A percentile compares a stretch with the other conserved stretches of the same genome.
These are phyloP conservation scores for Pelochelys cantorii DNA, from an alignment of 2,797 vertebrate species.

Conservation along the genomic window DNA sequence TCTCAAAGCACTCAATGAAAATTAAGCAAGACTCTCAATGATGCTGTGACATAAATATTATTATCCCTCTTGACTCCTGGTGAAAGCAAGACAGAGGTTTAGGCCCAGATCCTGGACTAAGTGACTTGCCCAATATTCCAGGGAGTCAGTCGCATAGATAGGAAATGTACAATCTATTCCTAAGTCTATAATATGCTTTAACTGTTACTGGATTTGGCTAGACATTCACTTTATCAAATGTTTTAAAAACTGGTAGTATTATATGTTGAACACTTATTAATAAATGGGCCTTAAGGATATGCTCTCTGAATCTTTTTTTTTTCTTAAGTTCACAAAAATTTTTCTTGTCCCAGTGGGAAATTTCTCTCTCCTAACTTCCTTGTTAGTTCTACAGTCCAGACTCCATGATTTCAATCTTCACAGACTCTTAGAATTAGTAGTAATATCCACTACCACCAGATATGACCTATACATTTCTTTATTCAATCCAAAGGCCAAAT, in stretches of 20 bases:
- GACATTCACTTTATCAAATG: not conserved
- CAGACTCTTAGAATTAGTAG: not conserved
- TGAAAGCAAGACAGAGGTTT: slow-evolving; percentile 35
- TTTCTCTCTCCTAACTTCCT: slow-evolving; percentile 4
- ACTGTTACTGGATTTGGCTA: not conserved
- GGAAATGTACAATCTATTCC: not conserved
- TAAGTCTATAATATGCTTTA: not conserved
- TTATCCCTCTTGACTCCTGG: not conserved
- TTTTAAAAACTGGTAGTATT: not conserved
- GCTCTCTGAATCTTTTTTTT: not conserved
- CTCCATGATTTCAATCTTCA: not conserved
- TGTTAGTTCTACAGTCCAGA: not conserved
- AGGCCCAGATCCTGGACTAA: not conserved
- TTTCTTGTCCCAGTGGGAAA: not conserved
- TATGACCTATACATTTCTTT: not conserved
- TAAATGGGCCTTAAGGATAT: not conserved
- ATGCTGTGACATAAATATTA: not conserved
- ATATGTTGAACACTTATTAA: not conserved
- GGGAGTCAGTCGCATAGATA: not conserved
- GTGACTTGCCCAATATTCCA: too few relatives aligned
- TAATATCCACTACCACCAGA: not conserved
- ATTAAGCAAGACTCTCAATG: slow-evolving; percentile 47
- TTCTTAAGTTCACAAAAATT: rapidly evolving
- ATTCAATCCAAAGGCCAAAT: not conserved
- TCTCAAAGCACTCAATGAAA: slow-evolving; percentile 41